Percentiles rank a stretch among this genome's conserved stretches.
These are phyloP conservation scores for Gymnocypris eckloni DNA, from an alignment of 2,797 vertebrate species.

Conservation along the genomic window DNA sequence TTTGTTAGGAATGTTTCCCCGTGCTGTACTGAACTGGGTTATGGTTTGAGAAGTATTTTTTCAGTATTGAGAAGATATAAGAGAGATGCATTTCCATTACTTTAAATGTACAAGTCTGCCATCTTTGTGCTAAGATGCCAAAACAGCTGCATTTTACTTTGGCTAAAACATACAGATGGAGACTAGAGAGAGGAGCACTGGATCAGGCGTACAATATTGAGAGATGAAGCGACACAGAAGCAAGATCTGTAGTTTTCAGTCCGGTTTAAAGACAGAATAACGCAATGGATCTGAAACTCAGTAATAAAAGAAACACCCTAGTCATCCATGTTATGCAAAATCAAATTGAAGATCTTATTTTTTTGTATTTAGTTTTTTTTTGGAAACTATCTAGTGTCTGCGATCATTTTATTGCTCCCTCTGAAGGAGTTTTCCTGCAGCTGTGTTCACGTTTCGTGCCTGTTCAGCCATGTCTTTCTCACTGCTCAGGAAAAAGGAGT, in stretches of 20 bases:
- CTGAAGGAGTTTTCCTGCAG: conserved; percentile 92
- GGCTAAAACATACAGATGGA: conserved; percentile 49
- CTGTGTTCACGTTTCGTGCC: conserved; percentile 92
- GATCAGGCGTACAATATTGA: conserved; percentile 68
- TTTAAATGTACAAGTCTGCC: conserved; percentile 39
- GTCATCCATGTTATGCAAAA: conserved; percentile 72
- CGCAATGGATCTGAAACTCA: conserved; percentile 59
- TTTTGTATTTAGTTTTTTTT: conserved; percentile 13
- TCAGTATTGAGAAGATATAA: conserved; percentile 47
- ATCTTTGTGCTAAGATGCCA: conserved; percentile 16
- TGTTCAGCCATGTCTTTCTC: conserved; percentile 98
- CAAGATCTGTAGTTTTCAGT: conserved; percentile 56
- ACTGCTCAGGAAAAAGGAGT: conserved; percentile 73
- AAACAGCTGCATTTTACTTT: conserved; percentile 46
- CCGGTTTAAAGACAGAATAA: conserved; percentile 45
- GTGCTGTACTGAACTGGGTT: conserved; percentile 37
- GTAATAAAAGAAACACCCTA: conserved; percentile 71
- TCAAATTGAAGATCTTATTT: conserved; percentile 55
- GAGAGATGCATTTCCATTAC: conserved; percentile 42
- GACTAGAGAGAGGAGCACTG: conserved; percentile 49
- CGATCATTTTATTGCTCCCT: conserved; percentile 83
- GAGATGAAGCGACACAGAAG: conserved; percentile 65
- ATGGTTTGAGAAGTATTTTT: conserved; percentile 33
- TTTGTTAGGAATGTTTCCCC: conserved; percentile 34
- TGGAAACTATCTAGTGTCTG: conserved; percentile 48